phyloP scores from a whole-genome alignment of 2,113 vertebrate genomes.

The Pogona vitticeps region DNA sequence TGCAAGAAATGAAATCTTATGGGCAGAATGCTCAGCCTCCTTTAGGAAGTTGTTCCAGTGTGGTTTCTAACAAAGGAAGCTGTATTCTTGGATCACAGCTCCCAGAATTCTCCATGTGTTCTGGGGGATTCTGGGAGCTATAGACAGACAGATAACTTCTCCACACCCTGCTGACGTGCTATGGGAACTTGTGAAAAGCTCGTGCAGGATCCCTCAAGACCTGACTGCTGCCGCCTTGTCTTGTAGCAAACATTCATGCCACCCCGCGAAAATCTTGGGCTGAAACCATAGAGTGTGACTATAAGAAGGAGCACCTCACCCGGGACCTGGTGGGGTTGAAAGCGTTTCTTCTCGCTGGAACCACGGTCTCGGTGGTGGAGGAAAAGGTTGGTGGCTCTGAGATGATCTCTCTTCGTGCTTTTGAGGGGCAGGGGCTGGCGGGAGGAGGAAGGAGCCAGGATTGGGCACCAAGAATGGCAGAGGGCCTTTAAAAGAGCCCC shows the following conservation, averaged over 20 bases:
- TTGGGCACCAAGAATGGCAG: background rate
- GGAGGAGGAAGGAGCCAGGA: too few species aligned
- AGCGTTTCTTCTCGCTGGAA: constrained; percentile 79
- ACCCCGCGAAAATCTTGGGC: constrained; percentile 76
- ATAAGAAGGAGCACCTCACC: constrained; percentile 67
- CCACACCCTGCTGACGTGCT: too few species aligned
- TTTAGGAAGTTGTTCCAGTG: too few species aligned
- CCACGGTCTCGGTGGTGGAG: constrained; percentile 75
- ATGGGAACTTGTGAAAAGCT: too few species aligned
- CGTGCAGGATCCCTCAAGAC: background rate
- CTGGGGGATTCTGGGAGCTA: too few species aligned
- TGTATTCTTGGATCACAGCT: too few species aligned
- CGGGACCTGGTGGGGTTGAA: constrained; percentile 78
- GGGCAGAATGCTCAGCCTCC: too few species aligned
- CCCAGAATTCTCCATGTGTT: too few species aligned
- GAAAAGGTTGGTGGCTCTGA: constrained; percentile 79
- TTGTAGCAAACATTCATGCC: constrained; percentile 47
- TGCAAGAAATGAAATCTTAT: too few species aligned
- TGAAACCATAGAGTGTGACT: constrained; percentile 70
- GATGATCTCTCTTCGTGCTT: background rate
- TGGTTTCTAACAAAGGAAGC: too few species aligned
- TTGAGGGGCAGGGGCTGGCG: background rate
- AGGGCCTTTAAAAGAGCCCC: background rate
- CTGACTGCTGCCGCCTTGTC: background rate
- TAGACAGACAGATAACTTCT: too few species aligned